Conservation (phyloP, 2,113 vertebrate species). For the Cygnus atratus region DNA sequence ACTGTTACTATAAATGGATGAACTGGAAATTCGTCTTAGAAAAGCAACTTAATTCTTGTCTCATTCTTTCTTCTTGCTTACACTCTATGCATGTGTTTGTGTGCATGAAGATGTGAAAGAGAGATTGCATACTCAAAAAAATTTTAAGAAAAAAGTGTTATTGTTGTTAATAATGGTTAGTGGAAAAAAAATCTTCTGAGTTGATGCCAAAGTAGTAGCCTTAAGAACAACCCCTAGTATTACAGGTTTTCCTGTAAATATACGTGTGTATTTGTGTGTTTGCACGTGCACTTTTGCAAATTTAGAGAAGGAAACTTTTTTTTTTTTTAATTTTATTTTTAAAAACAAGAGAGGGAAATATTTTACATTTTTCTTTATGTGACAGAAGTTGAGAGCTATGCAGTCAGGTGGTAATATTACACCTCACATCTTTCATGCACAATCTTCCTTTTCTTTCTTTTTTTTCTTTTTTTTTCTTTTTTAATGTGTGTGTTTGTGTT, state of each 20-base stretch:
- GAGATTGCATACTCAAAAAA: not conserved
- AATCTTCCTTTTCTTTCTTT: not conserved
- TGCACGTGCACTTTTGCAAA: not conserved
- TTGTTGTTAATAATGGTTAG: not conserved
- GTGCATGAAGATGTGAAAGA: not conserved
- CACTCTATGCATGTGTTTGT: not conserved
- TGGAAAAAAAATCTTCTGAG: not conserved
- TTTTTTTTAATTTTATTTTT: not conserved
- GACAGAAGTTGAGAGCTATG: not conserved
- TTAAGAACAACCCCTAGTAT: not conserved
- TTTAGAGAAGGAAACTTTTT: not conserved
- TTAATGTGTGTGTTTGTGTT: not conserved
- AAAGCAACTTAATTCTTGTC: conserved; percentile 35
- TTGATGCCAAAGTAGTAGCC: not conserved
- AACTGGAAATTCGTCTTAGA: conserved; percentile 55
- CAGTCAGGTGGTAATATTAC: not conserved
- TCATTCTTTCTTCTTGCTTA: not conserved
- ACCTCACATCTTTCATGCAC: not conserved
- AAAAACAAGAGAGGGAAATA: not conserved
- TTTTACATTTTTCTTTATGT: not conserved
- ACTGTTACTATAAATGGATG: conserved; percentile 65
- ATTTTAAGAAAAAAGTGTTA: not conserved
- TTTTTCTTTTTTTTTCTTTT: too few relatives aligned
- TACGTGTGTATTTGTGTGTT: not conserved
- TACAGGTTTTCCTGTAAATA: not conserved